Percentiles rank a stretch among this genome's conserved stretches.
These are phyloP conservation scores for Parauchenoglanis ngamensis DNA, from an alignment of 2,797 vertebrate species.

Conservation along the genomic window DNA sequence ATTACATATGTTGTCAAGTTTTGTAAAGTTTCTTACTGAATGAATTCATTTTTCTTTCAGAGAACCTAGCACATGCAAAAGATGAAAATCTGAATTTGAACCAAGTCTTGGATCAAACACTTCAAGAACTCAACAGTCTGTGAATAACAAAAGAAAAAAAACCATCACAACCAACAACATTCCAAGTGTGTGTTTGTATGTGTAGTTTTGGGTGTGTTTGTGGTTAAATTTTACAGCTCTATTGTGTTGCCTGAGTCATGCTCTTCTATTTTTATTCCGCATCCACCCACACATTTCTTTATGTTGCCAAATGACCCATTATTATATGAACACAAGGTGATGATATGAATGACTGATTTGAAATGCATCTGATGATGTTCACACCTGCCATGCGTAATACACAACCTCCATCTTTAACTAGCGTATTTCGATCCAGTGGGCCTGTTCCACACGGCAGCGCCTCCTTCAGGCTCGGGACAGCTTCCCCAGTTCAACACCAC, in stretches of 20 bases:
- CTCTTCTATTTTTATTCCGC: conserved; percentile 34
- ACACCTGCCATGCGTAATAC: not conserved
- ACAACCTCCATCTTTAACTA: not conserved
- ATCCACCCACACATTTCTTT: conserved; percentile 31
- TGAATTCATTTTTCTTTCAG: conserved; percentile 69
- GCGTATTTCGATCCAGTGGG: not conserved
- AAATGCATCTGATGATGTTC: not conserved
- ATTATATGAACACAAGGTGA: not conserved
- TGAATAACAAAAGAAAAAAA: conserved; percentile 65
- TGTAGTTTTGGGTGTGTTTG: conserved; percentile 31
- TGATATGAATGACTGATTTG: not conserved
- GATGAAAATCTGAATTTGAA: conserved; percentile 87
- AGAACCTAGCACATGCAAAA: conserved; percentile 81
- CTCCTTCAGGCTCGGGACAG: no score
- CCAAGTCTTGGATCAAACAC: conserved; percentile 89
- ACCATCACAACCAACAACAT: conserved; percentile 51
- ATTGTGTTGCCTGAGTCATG: conserved; percentile 30
- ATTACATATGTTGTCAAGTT: not conserved
- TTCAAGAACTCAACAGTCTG: conserved; percentile 91
- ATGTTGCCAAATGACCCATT: not conserved
- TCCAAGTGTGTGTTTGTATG: conserved; percentile 26
- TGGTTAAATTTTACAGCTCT: conserved; percentile 2
- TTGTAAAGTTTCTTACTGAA: not conserved
- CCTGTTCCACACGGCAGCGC: not conserved
- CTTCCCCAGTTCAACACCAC: not conserved